These are phyloP conservation scores for Mythimna lalbum DNA, from an alignment of 2,888 invertebrate species.

Conservation along the genomic window DNA sequence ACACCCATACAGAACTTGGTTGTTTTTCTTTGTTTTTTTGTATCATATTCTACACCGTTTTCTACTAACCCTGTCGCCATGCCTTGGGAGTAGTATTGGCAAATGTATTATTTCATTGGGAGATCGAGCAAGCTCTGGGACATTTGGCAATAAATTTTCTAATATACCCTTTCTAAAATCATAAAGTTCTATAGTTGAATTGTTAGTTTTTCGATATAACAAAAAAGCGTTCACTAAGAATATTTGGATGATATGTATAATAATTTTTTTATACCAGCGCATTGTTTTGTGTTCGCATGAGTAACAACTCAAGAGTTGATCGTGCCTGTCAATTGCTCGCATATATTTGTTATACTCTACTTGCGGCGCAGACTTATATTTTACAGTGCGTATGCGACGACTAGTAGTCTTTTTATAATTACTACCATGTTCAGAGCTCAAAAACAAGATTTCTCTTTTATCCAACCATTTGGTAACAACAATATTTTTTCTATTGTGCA, in stretches of 20 bases:
- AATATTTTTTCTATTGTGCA: constrained; percentile 50
- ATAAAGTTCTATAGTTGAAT: constrained; percentile 37
- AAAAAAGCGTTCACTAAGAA: constrained; percentile 49
- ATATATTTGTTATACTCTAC: constrained; percentile 15
- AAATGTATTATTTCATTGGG: neutral
- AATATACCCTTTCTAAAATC: constrained; percentile 36
- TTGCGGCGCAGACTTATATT: constrained; percentile 25
- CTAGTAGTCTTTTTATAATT: constrained; percentile 1
- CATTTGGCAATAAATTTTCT: neutral
- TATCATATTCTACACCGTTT: constrained; percentile 33
- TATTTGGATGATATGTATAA: constrained; percentile 54
- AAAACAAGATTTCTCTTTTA: constrained; percentile 66
- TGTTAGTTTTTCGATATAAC: constrained; percentile 39
- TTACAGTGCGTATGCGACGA: neutral
- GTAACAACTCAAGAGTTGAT: constrained; percentile 19
- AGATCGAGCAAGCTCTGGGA: neutral
- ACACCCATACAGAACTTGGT: constrained; percentile 39
- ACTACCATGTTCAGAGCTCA: constrained; percentile 35
- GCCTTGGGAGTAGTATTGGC: neutral
- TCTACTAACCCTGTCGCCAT: constrained; percentile 1
- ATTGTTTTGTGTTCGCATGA: constrained; percentile 51
- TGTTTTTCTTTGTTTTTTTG: constrained; percentile 34
- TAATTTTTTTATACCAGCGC: constrained; percentile 57
- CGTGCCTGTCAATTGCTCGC: constrained; percentile 1
- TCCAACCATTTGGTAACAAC: constrained; percentile 57